Conservation (phyloP, 2,888 invertebrate genomes). For the Bruchidius siliquastri region DNA sequence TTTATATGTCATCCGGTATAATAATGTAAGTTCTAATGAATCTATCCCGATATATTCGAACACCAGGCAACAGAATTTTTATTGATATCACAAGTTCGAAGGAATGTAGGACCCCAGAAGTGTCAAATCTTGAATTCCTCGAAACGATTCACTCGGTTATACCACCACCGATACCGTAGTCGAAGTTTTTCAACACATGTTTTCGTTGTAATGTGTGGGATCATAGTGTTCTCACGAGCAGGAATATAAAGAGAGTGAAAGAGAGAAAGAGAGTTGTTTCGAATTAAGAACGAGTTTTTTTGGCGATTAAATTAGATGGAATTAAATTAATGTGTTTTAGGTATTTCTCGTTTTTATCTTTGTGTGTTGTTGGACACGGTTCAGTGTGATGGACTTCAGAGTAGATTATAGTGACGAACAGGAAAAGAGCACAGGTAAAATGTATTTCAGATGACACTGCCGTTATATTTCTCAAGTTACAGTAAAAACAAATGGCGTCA, state of each 20-base stretch:
- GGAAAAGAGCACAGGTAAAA: neutral
- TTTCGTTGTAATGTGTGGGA: neutral
- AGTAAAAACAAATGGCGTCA: no score
- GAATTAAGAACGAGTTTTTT: neutral
- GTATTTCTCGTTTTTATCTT: neutral
- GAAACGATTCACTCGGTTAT: neutral
- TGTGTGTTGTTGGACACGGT: neutral
- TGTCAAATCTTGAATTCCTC: neutral
- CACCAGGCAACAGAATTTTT: neutral
- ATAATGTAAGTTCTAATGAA: no score
- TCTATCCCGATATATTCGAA: no score
- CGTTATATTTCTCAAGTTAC: no score
- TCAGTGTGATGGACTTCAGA: neutral
- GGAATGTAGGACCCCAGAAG: neutral
- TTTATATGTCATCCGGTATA: no score
- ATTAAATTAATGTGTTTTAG: neutral
- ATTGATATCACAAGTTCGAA: neutral
- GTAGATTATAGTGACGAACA: neutral
- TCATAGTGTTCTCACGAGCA: neutral
- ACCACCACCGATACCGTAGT: neutral
- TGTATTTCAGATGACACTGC: neutral
- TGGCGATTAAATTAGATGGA: neutral
- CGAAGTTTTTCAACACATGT: neutral
- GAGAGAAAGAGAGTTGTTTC: neutral
- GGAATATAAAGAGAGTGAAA: neutral